Evolutionary conservation across 2,888 invertebrate species (phyloP).

Genomic region (Trichogramma evanescens): DNA sequence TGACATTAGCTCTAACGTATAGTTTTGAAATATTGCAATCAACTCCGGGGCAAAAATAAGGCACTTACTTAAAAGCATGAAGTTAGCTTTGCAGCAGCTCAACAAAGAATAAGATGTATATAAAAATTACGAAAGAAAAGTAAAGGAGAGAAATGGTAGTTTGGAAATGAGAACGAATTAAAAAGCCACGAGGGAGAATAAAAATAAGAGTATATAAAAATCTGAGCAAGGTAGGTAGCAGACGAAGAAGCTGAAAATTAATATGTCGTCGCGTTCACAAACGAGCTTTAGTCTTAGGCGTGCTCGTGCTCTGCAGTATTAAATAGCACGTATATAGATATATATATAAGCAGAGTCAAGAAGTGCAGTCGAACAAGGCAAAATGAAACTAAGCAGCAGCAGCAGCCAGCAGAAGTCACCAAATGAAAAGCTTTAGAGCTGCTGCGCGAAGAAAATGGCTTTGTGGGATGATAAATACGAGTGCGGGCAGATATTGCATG

Average conservation of each 20-base stretch:
- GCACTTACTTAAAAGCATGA: no score
- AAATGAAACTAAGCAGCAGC: constrained; percentile 13
- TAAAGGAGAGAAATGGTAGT: background rate
- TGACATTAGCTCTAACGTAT: no score
- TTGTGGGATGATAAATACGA: constrained; percentile 30
- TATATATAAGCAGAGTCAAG: no score
- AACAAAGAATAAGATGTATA: no score
- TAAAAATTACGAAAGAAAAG: no score
- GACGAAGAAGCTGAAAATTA: constrained; percentile 13
- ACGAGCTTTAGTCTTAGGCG: background rate
- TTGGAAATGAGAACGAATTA: constrained; percentile 6
- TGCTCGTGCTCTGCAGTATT: no score
- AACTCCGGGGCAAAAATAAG: no score
- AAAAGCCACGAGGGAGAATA: constrained; percentile 8
- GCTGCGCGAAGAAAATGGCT: background rate
- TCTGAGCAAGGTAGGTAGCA: constrained; percentile 5
- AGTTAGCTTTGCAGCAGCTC: no score
- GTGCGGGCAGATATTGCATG: constrained; percentile 31
- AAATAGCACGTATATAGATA: no score
- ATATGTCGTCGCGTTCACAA: constrained; percentile 7
- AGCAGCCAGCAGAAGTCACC: constrained; percentile 10
- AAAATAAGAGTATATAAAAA: constrained; percentile 14
- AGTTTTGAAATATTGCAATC: no score
- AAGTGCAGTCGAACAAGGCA: background rate
- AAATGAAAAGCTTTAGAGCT: constrained; percentile 19